phyloP scores from a whole-genome alignment of 2,113 vertebrate species.

The Hyperoodon ampullatus region DNA sequence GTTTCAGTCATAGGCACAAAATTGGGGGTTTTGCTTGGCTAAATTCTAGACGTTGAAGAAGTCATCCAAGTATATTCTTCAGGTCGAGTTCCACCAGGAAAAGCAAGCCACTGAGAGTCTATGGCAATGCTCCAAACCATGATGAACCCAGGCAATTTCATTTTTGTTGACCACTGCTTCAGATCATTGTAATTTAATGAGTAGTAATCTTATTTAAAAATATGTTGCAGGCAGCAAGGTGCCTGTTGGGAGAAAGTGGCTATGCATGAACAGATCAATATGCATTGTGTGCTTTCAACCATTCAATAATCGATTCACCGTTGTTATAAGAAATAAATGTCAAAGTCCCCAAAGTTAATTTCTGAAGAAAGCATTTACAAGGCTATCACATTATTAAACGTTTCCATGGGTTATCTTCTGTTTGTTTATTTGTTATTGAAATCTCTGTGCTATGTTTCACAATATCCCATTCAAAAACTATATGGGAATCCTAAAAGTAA shows the following conservation, averaged over 20 bases:
- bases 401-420: slow-evolving; percentile 73
- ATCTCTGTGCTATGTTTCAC: slow-evolving; percentile 65
- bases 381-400: slow-evolving; percentile 82
- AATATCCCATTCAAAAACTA: slow-evolving; percentile 47
- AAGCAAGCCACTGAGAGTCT: slow-evolving; percentile 60
- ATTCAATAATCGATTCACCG: slow-evolving; percentile 86
- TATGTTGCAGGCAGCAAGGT: slow-evolving; percentile 79
- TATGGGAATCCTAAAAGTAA: slow-evolving; percentile 62
- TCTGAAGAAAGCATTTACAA: slow-evolving; percentile 83
- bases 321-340: slow-evolving; percentile 87
- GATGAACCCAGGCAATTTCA: slow-evolving; percentile 82
- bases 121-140: slow-evolving; percentile 78
- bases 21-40: slow-evolving; percentile 62
- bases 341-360: slow-evolving; percentile 83
- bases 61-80: slow-evolving; percentile 67
- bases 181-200: slow-evolving; percentile 87
- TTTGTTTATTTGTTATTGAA: slow-evolving; percentile 74
- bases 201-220: slow-evolving; percentile 85
- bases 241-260: slow-evolving; percentile 84
- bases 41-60: slow-evolving; percentile 69
- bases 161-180: slow-evolving; percentile 82
- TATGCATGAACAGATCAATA: slow-evolving; percentile 84
- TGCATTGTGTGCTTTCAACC: slow-evolving; percentile 84
- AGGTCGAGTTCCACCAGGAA: slow-evolving; percentile 68
- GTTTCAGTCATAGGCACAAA: slow-evolving; percentile 54